Evolutionary conservation across 2,888 invertebrate species (phyloP), one percentile per base, ranked within the genome.

Genomic region (Drosophila robusta): DNA sequence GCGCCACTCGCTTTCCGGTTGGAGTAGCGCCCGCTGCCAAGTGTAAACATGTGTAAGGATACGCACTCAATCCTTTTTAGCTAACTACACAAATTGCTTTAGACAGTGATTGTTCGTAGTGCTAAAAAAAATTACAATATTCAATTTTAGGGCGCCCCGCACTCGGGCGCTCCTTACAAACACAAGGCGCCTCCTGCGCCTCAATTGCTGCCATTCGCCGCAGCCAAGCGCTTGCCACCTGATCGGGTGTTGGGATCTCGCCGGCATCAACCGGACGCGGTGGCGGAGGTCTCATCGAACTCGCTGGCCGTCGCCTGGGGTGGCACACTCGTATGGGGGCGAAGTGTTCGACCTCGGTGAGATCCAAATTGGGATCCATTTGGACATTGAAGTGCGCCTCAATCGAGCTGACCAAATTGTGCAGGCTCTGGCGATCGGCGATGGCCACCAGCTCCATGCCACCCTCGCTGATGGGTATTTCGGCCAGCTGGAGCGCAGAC

Each of bases 311-410:
- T 97, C 18, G 97, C 97, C 90, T 95, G 96, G 1, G 97, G 97
- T 11, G 97, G 97, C 90, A 97, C 94, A 56, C 96, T 95, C 84
- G 97, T 97, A 82, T 97, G 97, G 65, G 91, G 34, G 97, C 97
- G 91, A 96, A 97, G 90, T 97, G 96, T 87, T 97, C 97, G 0
- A 97, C 97, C 79, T 97, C 97, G 0, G 97, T 97, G 32, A 97
- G 92, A 79, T 96, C 97, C 44, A 95, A 91, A 62, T 95, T 94
- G 42, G 92, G 91, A 84, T 93, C 93, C 29, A 92, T 87, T 54
- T 91, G 85, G 3, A 92, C 92, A 70, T 92, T 91, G 50, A 90
- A 92, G 57, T 92, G 90, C 3, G 92, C 92, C 69, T 92, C 92
- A 5, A 84, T 84, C 8, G 83, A 84, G 79, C 82, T 87, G 47